Base-by-base conservation (phyloP, 2,888 invertebrate species). In the Stenotaenia linearis region DNA sequence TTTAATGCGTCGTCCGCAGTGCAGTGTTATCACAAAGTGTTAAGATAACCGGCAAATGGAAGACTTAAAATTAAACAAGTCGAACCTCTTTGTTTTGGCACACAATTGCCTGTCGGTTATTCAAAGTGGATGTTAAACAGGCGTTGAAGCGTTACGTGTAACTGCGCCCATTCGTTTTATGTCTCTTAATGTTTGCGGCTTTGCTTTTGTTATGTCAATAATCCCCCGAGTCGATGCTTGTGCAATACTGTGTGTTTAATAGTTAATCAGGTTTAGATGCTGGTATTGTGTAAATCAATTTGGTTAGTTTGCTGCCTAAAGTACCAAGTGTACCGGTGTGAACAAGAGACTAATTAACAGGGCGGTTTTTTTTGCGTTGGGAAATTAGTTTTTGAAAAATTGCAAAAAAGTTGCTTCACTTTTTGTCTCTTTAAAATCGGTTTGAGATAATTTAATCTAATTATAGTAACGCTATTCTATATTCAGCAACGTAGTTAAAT, bases 191-290 rank as follows among this genome's bases (percentile, higher is more conserved):
- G 56, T 56, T 4, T 56, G 56, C 9, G 56, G 56, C 18, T 56
- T 56, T 56, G 18, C 56, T 56, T 21, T 21, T 21, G 56, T 56
- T 56, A 21, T 56, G 56, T n/a, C 56, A 56, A 56, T 56, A 56
- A 56, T 56, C 56, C 56, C 56, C 18, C 56, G 5, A 56, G 56
- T 18, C 56, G 56, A 56, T 56, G 56, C 56, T 56, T 18, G 56
- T 56, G 56, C 56, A 56, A 56, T 56, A 56, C n/a, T 56, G 56
- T 56, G 18, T 56, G 56, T 2, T 56, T 56, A 56, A 56, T 56
- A 56, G 56, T 56, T 56, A 56, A 56, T 56, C 56, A 56, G n/a
- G 56, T 56, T 56, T 56, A 56, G 56, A 56, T 56, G 56, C 56
- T 56, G 56, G 56, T 56, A 1, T 18, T 56, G 56, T 56, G 56